phyloP scores from a whole-genome alignment of 2,888 invertebrate species.

The Drosophila fungiperda region DNA sequence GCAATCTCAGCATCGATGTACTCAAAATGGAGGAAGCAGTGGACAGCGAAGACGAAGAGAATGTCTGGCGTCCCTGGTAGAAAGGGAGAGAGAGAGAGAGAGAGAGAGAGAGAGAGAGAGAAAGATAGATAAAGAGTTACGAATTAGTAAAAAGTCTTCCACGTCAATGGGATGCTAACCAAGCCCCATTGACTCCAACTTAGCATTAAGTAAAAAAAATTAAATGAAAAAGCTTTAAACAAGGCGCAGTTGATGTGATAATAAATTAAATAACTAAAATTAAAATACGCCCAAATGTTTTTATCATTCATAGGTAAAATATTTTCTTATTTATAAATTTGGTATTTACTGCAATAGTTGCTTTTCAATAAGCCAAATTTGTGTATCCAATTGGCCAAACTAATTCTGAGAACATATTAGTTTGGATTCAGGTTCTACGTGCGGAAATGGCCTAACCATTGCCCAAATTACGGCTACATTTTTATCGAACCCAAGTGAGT shows the following conservation, averaged over 20 bases:
- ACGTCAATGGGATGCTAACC: constrained; percentile 40
- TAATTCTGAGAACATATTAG: constrained; percentile 15
- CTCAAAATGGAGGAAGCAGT: constrained; percentile 59
- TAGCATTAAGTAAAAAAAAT: constrained; percentile 54
- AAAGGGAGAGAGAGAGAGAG: neutral
- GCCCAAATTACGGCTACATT: constrained; percentile 34
- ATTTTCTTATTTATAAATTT: neutral
- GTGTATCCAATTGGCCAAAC: constrained; percentile 43
- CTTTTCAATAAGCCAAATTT: constrained; percentile 7
- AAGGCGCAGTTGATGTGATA: constrained; percentile 73
- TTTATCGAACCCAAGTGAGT: constrained; percentile 18
- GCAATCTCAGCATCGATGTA: constrained; percentile 70
- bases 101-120: neutral
- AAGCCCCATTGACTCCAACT: constrained; percentile 34
- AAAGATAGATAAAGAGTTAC: constrained; percentile 16
- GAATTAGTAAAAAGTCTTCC: constrained; percentile 65
- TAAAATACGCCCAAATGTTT: constrained; percentile 24
- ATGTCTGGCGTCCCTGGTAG: constrained; percentile 84
- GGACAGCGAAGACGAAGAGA: constrained; percentile 73
- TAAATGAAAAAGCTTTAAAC: constrained; percentile 54
- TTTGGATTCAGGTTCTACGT: neutral
- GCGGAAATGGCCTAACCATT: constrained; percentile 36
- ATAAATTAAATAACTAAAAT: constrained; percentile 71
- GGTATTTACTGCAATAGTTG: constrained; percentile 11
- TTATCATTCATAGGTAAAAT: constrained; percentile 12